Percentiles rank a stretch among this genome's conserved stretches.
Evolutionary conservation across 2,113 vertebrate species (phyloP).

Genomic region (Athene cunicularia): DNA sequence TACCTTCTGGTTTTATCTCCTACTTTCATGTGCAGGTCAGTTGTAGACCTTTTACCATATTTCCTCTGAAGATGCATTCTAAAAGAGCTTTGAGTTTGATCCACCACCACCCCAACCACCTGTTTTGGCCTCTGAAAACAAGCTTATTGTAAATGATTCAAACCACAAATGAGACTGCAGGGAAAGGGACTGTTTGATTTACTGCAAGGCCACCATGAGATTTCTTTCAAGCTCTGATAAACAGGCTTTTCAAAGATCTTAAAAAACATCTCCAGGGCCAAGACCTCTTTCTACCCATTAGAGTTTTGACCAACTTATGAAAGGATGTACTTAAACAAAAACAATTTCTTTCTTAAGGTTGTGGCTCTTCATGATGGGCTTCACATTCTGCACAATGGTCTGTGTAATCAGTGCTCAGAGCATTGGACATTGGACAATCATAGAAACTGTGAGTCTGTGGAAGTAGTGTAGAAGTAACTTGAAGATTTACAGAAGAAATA

Average conservation of each 20-base stretch:
- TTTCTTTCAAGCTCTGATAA: constrained; percentile 59
- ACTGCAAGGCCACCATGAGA: constrained; percentile 35
- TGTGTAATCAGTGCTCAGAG: background rate
- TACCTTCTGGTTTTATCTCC: background rate
- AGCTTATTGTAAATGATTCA: constrained; percentile 49
- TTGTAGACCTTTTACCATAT: background rate
- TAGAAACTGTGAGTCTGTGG: background rate
- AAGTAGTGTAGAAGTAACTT: background rate
- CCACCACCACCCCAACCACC: background rate
- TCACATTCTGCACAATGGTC: background rate
- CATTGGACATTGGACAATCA: fast-evolving
- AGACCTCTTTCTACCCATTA: constrained; percentile 55
- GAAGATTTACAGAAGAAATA: background rate
- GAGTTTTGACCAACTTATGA: constrained; percentile 45
- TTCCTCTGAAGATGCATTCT: background rate
- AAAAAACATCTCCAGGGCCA: constrained; percentile 21
- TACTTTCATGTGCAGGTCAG: background rate
- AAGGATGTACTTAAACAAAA: constrained; percentile 60
- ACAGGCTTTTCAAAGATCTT: constrained; percentile 43
- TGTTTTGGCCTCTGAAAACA: constrained; percentile 46
- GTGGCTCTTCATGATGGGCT: background rate
- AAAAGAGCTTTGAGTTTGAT: background rate
- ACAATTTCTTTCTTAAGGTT: constrained; percentile 5
- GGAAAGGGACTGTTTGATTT: constrained; percentile 52
- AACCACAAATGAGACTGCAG: constrained; percentile 56